These are phyloP conservation scores for Lasioglossum leucozonium DNA, from an alignment of 2,888 invertebrate genomes.

Conservation along the genomic window DNA sequence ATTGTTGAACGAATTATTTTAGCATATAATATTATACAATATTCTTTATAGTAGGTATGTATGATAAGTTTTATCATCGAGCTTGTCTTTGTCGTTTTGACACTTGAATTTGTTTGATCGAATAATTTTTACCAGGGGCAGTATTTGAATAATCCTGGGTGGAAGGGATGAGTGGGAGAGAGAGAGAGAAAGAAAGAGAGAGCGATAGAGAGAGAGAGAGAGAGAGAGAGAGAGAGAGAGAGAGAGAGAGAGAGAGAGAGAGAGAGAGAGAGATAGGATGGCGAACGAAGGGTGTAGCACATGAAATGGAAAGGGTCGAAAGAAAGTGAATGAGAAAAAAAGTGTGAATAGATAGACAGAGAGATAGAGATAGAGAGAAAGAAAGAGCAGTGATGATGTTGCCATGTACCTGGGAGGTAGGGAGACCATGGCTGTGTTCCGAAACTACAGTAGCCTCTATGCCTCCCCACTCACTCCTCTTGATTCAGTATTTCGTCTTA, in stretches of 20 bases:
- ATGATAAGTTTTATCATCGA: not conserved
- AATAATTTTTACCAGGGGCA: not conserved
- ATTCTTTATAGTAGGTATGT: too few relatives aligned
- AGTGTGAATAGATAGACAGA: slow-evolving; percentile 18
- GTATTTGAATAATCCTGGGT: slow-evolving; percentile 28
- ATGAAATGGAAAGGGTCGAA: not conserved
- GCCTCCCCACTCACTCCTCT: slow-evolving; percentile 81
- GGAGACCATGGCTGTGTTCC: slow-evolving; percentile 89
- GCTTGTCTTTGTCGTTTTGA: not conserved
- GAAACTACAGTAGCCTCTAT: slow-evolving; percentile 86
- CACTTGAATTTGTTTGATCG: not conserved
- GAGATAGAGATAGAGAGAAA: slow-evolving; percentile 64
- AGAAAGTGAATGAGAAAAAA: not conserved
- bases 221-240: too few relatives aligned
- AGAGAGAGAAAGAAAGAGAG: too few relatives aligned
- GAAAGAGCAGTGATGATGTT: slow-evolving; percentile 82
- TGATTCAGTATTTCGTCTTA: slow-evolving; percentile 75
- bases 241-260: too few relatives aligned
- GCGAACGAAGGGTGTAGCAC: not conserved
- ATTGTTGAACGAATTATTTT: not conserved
- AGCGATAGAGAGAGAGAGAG: too few relatives aligned
- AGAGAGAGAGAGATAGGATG: not conserved
- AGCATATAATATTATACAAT: too few relatives aligned
- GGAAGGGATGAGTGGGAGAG: too few relatives aligned
- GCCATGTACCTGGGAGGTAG: slow-evolving; percentile 87